phyloP scores from a whole-genome alignment of 2,113 vertebrate species.

The Opisthocomus hoazin region DNA sequence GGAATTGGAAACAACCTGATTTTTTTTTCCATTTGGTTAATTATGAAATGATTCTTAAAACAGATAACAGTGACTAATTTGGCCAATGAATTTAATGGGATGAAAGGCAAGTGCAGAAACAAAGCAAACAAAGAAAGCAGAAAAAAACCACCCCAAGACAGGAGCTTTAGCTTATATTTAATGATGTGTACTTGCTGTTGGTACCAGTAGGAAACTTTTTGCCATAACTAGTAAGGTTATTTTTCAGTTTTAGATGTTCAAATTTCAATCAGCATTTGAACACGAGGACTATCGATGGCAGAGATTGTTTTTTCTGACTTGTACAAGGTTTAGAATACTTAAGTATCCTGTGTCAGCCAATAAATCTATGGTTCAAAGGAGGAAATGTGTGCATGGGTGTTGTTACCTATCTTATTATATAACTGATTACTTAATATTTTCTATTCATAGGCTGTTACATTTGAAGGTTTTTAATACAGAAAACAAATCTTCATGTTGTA shows the following conservation, averaged over 20 bases:
- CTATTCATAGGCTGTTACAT: background rate
- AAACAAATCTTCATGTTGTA: background rate
- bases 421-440: background rate
- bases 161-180: background rate
- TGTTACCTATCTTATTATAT: background rate
- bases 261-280: background rate
- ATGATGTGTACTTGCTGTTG: background rate
- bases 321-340: background rate
- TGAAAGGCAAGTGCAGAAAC: conserved; percentile 18
- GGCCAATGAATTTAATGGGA: background rate
- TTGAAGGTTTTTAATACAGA: background rate
- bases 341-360: background rate
- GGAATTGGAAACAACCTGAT: background rate
- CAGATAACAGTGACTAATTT: conserved; percentile 1
- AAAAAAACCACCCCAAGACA: background rate
- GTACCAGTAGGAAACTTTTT: background rate
- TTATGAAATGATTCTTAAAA: conserved; percentile 1
- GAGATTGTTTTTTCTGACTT: background rate
- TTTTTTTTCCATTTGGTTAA: background rate
- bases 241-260: background rate
- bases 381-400: background rate
- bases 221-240: background rate
- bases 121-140: background rate
- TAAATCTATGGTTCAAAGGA: background rate
- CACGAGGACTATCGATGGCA: background rate